phyloP scores from a whole-genome alignment of 1,140 invertebrate genomes.

The Oreohelix idahoensis region DNA sequence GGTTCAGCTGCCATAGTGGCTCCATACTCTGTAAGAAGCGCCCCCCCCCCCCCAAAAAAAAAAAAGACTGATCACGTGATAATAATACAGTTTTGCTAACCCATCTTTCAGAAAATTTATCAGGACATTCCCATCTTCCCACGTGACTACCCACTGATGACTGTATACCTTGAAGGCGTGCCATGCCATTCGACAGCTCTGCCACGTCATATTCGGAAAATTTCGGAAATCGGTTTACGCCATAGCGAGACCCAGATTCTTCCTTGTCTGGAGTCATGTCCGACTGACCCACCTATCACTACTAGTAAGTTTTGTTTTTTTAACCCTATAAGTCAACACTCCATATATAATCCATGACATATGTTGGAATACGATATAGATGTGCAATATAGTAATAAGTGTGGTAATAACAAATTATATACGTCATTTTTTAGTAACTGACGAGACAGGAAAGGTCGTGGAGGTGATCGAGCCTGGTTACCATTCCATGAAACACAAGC shows the following conservation, averaged over 20 bases:
- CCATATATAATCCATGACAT: too few species aligned
- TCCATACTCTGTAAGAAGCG: too few species aligned
- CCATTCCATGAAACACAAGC: conserved; percentile 51
- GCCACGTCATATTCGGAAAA: conserved; percentile 71
- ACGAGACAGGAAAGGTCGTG: conserved; percentile 58
- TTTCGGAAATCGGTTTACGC: conserved; percentile 71
- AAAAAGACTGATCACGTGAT: too few species aligned
- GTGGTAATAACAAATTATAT: too few species aligned
- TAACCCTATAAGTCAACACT: too few species aligned
- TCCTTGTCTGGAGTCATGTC: conserved; percentile 53
- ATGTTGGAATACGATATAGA: too few species aligned
- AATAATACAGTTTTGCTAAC: too few species aligned
- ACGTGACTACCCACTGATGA: conserved; percentile 56
- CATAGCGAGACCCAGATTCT: conserved; percentile 69
- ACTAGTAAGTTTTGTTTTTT: conserved; percentile 33
- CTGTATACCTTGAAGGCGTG: conserved; percentile 71
- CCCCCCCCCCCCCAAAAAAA: too few species aligned
- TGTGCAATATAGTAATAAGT: too few species aligned
- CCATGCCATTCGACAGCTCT: conserved; percentile 78
- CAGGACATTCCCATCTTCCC: conserved; percentile 52
- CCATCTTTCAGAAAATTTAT: conserved; percentile 53
- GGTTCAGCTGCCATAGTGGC: too few species aligned
- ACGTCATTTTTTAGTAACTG: conserved; percentile 48
- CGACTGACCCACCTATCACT: conserved; percentile 52
- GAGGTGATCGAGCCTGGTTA: conserved; percentile 55